These are phyloP conservation scores for chimpanzee (Pan troglodytes) DNA, from an alignment of 2,113 vertebrate genomes.

Conservation along the genomic window NHGRI_mPanTro3-v2.1_pri NC_072411.2:21881001-21881500, in stretches of 20 bases:
- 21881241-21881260: not conserved
- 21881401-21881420: fast-evolving
- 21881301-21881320: fast-evolving
- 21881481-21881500: not conserved
- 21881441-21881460: fast-evolving
- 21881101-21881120: not conserved
- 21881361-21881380: not conserved
- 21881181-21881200: not conserved
- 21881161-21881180: conserved; percentile 51
- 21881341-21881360: not conserved
- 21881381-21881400: not conserved
- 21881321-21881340: fast-evolving
- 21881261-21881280: not conserved
- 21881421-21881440: fast-evolving
- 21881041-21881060: not conserved
- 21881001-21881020: not conserved
- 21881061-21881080: not conserved
- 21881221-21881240: not conserved
- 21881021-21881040: conserved; percentile 5
- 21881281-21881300: fast-evolving
- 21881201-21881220: not conserved
- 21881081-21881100: not conserved
- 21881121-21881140: conserved; percentile 43
- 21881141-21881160: not conserved
- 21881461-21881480: not conserved